Conservation (phyloP, 2,113 vertebrate species). For the Geococcyx californianus region DNA sequence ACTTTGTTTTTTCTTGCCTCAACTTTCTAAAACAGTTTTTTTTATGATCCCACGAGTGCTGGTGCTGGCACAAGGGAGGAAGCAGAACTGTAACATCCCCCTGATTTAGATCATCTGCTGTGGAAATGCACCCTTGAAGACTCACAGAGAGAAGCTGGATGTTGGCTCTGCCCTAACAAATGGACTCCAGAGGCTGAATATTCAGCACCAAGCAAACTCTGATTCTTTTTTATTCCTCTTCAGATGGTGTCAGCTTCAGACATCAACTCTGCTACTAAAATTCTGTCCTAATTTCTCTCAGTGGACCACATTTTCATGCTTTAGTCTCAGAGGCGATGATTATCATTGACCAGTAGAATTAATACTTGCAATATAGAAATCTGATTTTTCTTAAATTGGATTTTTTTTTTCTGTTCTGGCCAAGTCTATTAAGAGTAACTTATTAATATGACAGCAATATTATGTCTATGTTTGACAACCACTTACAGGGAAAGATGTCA, state of each 20-base stretch:
- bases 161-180: background rate
- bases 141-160: background rate
- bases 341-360: background rate
- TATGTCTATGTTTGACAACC: background rate
- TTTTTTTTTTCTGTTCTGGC: background rate
- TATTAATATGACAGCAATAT: background rate
- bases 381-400: background rate
- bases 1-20: background rate
- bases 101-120: background rate
- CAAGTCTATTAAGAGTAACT: background rate
- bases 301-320: background rate
- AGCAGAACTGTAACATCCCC: background rate
- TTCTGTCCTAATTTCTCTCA: background rate
- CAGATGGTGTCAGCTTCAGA: background rate
- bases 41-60: rapidly evolving
- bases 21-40: background rate
- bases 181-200: background rate
- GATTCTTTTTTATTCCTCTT: background rate
- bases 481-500: background rate
- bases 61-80: background rate
- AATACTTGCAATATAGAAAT: background rate
- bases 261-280: background rate
- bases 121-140: background rate
- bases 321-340: background rate
- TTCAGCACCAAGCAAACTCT: background rate